phyloP scores from a whole-genome alignment of 2,797 vertebrate species.

The Myotis planiceps region DNA sequence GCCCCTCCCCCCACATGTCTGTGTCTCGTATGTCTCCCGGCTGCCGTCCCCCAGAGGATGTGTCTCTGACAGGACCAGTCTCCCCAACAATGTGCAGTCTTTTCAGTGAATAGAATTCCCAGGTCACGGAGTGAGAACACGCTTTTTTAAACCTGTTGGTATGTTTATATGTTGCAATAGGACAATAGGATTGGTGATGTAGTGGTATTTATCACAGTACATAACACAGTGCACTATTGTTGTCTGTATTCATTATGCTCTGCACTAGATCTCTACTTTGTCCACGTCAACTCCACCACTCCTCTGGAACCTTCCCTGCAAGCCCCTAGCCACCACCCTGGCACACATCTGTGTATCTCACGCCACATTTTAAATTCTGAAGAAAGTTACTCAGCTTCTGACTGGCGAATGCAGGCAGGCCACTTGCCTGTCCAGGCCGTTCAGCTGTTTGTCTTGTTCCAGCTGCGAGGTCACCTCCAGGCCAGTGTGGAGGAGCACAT shows the following conservation, averaged over 20 bases:
- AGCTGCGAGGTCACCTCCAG: background rate
- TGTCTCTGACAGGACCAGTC: background rate
- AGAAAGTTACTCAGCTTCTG: background rate
- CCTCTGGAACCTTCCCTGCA: no score
- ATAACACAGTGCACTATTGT: no score
- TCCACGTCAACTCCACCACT: no score
- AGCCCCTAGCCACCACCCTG: background rate
- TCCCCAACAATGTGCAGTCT: background rate
- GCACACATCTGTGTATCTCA: background rate
- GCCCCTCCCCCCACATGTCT: background rate
- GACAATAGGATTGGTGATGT: background rate
- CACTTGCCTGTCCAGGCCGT: background rate
- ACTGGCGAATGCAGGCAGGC: background rate
- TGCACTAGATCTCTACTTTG: background rate
- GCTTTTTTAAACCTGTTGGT: no score
- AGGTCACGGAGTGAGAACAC: background rate
- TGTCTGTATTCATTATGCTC: background rate
- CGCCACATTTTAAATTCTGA: background rate
- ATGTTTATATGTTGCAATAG: background rate
- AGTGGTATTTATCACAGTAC: background rate
- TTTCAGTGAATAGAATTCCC: conserved; percentile 1
- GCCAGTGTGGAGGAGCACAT: background rate
- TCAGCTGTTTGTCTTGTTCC: background rate
- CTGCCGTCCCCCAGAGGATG: background rate
- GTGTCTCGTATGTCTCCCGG: background rate